These are phyloP conservation scores for Eupithecia vulgata DNA, from an alignment of 2,888 invertebrate genomes.

Conservation along the genomic window DNA sequence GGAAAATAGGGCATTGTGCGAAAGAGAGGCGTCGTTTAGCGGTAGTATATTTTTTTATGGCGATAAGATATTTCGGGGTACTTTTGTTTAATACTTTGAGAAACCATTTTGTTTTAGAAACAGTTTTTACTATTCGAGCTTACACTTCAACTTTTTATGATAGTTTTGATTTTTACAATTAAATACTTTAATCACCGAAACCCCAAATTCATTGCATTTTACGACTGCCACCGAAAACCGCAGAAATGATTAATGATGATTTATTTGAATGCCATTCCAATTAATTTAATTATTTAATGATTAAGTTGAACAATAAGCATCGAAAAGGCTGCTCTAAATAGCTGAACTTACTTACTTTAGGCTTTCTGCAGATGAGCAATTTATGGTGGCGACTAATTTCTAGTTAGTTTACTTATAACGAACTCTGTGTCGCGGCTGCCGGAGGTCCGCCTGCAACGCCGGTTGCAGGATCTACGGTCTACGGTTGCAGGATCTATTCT, in stretches of 20 bases:
- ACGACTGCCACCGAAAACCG: slow-evolving; percentile 20
- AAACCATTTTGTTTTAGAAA: neutral
- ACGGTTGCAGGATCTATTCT: too few species aligned
- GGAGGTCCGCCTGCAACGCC: too few species aligned
- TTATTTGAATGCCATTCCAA: slow-evolving; percentile 33
- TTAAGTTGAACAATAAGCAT: neutral
- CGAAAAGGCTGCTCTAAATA: slow-evolving; percentile 24
- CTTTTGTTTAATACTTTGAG: neutral
- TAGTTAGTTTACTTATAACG: too few species aligned
- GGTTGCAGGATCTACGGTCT: too few species aligned
- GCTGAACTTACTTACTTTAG: slow-evolving; percentile 18
- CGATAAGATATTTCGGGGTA: neutral
- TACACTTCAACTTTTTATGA: neutral
- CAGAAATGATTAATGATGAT: slow-evolving; percentile 27
- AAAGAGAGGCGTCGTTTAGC: neutral
- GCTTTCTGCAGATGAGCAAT: neutral
- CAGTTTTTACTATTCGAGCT: neutral
- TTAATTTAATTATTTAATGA: slow-evolving; percentile 32
- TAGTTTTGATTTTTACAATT: neutral
- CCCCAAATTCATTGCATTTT: slow-evolving; percentile 17
- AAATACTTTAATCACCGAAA: neutral
- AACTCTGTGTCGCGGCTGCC: too few species aligned
- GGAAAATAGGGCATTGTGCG: neutral
- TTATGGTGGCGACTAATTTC: neutral
- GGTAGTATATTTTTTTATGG: neutral